Evolutionary conservation across 2,888 invertebrate genomes (phyloP), one percentile per base, ranked within the genome.

Genomic region (Rhingia rostrata): DNA sequence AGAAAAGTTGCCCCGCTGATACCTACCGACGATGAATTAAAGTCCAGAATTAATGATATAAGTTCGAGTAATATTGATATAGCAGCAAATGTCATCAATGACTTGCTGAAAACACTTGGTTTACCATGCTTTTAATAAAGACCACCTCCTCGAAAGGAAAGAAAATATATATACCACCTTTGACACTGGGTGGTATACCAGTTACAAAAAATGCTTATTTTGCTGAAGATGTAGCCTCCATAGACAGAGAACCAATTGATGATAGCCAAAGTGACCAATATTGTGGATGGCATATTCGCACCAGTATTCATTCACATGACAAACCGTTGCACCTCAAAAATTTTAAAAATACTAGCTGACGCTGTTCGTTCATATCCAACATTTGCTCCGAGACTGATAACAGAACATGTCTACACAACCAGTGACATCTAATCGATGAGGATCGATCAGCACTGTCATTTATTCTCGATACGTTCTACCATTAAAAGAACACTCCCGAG

Each of bases 301-400:
- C 89, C 32, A 87, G 87, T 53, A 87, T 87, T 1, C 90, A 89
- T 45, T 88, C 86, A 32, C 90, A 90, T 14, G 93, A 93, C 78
- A 94, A 94, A 87, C 95, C 95, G 0, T 92, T 96, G 58, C 89
- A 97, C 6, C 87, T 95, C 95, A 1, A 94, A 95, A 10, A 93
- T 97, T 73, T 91, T 96, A 51, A 94, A 96, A 87, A 93, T 97
- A 80, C 90, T 97, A 60, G 95, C 96, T 0, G 97, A 97, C 89
- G 93, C 96, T 3, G 95, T 96, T 0, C 93, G 96, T 7, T 96
- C 96, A 0, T 97, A 96, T 90, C 94, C 94, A 33, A 94, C 94
- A 9, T 94, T 95, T 86, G 96, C 96, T 9, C 94, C 94, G 87
- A 92, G 95, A 0, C 86, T 90, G 3, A 94, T 97, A n/a, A 94